Evolutionary conservation across 2,113 vertebrate species (phyloP).

Genomic region (Hydropotes inermis): DNA sequence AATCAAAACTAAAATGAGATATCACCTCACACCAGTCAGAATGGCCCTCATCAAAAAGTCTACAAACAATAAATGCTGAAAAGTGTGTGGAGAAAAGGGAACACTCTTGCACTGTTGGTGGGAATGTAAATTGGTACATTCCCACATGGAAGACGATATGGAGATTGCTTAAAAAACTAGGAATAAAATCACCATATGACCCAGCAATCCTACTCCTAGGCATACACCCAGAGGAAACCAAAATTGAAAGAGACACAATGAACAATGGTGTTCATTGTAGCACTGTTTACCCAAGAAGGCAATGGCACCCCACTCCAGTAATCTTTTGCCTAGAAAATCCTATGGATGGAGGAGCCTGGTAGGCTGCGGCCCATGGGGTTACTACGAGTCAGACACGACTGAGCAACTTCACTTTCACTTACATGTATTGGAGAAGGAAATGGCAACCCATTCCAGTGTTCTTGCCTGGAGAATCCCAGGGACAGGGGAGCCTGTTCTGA

Average conservation of each 20-base stretch:
- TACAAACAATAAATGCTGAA: neutral
- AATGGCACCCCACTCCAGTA: too few species aligned
- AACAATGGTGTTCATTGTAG: fast-evolving
- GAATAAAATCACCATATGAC: neutral
- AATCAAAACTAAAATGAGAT: neutral
- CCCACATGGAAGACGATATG: neutral
- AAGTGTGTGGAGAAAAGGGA: neutral
- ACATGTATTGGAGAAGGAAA: too few species aligned
- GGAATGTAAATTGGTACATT: neutral
- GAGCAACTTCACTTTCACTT: too few species aligned
- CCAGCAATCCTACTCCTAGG: neutral
- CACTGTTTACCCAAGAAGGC: neutral
- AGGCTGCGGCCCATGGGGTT: too few species aligned
- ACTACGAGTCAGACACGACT: too few species aligned
- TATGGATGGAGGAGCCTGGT: too few species aligned
- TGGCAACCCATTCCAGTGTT: too few species aligned
- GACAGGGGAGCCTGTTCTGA: too few species aligned
- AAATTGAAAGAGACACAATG: neutral
- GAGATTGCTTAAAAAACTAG: neutral
- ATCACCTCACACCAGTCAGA: neutral
- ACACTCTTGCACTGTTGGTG: neutral
- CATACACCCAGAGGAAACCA: neutral
- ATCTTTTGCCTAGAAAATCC: too few species aligned
- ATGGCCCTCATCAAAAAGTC: neutral
- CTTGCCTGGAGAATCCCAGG: too few species aligned